phyloP scores from a whole-genome alignment of 2,113 vertebrate species.

The Chelonoidis abingdonii region DNA sequence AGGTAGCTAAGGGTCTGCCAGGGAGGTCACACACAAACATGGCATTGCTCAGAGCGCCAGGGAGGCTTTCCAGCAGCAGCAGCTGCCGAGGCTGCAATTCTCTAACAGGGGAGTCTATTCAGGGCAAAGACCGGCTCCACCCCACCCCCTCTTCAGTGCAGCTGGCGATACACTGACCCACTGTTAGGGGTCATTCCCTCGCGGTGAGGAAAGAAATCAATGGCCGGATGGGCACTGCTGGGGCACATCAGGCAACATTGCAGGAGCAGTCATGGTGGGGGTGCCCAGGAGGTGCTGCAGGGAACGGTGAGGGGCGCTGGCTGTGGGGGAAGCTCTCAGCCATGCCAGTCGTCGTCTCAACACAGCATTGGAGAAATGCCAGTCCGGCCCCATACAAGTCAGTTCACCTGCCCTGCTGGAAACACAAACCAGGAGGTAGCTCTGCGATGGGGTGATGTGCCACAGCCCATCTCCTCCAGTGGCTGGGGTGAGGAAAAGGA shows the following conservation, averaged over 20 bases:
- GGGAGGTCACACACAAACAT: not conserved
- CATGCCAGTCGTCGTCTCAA: no score
- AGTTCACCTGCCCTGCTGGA: no score
- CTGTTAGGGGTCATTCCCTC: not conserved
- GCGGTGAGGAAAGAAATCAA: not conserved
- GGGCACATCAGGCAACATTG: not conserved
- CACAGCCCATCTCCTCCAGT: not conserved
- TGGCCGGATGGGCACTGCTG: fast-evolving
- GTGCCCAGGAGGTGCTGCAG: not conserved
- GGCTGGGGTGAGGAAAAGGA: not conserved
- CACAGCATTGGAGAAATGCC: no score
- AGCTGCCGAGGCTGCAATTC: no score
- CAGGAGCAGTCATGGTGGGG: no score
- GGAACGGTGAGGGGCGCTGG: no score
- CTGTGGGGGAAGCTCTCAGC: not conserved
- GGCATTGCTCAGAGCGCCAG: not conserved
- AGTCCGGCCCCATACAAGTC: no score
- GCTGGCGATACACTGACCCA: not conserved
- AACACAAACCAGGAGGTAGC: no score
- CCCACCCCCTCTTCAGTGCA: not conserved
- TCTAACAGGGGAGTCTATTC: not conserved
- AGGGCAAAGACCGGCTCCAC: not conserved
- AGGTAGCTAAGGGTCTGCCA: not conserved
- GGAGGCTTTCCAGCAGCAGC: not conserved
- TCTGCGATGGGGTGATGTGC: no score